Evolutionary conservation across 2,797 vertebrate species (phyloP), one percentile per base, ranked within the genome.

Genomic region (Gobio occitaniae): DNA sequence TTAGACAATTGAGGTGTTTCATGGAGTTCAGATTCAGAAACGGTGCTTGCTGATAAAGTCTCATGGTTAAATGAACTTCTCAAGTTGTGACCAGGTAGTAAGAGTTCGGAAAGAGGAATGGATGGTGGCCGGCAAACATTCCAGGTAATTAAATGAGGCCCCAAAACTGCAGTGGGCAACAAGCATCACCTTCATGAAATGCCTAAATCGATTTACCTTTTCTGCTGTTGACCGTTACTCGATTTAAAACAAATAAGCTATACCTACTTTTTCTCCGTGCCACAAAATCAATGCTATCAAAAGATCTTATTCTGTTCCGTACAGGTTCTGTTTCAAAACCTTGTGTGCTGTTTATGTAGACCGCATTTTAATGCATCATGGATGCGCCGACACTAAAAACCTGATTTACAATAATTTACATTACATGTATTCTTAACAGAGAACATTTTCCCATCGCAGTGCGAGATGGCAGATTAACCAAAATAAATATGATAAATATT

Each of bases 101-200:
- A 44, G 71, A 66, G 21, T 13, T 80, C 71, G 25, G 56, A 66
- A 56, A 15, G 52, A 78, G 70, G 61, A 54, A 61, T 65, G 70
- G 52, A 77, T 59, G 52, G 52, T 59, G 52, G 63, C 70, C 16
- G 15, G 69, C 70, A 84, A 69, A 85, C 77, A 78, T 79, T 84
- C 77, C 83, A 80, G 63, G 86, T 77, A 86, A 86, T 86, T 86
- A 78, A 50, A 36, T 29, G 7, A 71, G 83, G 83, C 79, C 68
- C 66, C 72, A 50, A 41, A 77, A 68, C 77, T 69, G 68, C 72
- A 54, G n/a, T 47, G 13, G 38, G 66, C 78, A 77, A 16, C 76
- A 84, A 77, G 75, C 36, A 61, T 86, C 81, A 72, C 69, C 54
- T 82, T 76, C 70, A 63, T 83, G 71, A 70, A 70, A 66, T n/a